These are phyloP conservation scores for Solenopsis invicta DNA, from an alignment of 1,140 invertebrate genomes.

Conservation along the genomic window DNA sequence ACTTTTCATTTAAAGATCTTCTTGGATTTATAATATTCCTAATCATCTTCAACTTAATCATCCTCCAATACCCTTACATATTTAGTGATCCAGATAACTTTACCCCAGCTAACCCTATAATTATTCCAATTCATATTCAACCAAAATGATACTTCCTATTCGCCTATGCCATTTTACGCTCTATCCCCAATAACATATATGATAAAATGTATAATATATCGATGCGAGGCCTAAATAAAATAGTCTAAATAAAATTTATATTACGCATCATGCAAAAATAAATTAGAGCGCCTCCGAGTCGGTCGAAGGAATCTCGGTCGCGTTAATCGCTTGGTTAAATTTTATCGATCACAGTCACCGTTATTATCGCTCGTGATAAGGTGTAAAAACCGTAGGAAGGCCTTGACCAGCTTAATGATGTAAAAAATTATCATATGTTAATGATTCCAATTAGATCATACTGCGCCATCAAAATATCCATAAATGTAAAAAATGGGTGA, in stretches of 20 bases:
- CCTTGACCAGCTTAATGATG: constrained; percentile 25
- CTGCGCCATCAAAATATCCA: too few species aligned
- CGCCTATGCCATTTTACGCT: background rate
- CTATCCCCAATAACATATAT: background rate
- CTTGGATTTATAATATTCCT: too few species aligned
- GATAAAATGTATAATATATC: background rate
- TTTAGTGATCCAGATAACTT: background rate
- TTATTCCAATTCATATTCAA: background rate
- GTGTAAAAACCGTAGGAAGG: background rate
- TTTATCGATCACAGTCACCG: constrained; percentile 40
- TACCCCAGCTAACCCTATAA: background rate
- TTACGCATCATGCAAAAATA: constrained; percentile 5
- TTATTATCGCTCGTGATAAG: constrained; percentile 27
- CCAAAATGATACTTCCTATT: background rate
- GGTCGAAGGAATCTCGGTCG: constrained; percentile 49
- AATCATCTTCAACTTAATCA: too few species aligned
- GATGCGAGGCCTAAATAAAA: background rate
- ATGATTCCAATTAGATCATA: background rate
- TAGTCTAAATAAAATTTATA: constrained; percentile 18
- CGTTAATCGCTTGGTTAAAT: constrained; percentile 49
- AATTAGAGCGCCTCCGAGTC: constrained; percentile 13
- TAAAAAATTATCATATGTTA: constrained; percentile 16
- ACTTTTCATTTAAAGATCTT: too few species aligned
- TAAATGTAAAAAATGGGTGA: too few species aligned
- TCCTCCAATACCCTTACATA: background rate